Conservation (phyloP, 2,113 vertebrate genomes). For the Channa argus region DNA sequence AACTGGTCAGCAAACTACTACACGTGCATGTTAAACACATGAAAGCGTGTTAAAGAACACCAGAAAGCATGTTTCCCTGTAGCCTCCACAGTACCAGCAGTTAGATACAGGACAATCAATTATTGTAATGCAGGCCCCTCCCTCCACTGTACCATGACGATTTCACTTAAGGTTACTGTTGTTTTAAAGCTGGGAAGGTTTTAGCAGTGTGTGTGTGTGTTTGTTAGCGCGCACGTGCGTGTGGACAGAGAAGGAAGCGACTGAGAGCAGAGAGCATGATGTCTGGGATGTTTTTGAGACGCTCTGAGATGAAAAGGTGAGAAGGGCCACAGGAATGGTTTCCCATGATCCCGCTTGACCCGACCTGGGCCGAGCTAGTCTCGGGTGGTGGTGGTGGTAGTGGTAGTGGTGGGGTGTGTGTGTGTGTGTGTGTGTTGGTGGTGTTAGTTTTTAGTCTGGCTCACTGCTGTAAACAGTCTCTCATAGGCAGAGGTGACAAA, state of each 20-base stretch:
- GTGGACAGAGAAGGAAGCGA: constrained; percentile 29
- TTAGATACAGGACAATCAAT: no score
- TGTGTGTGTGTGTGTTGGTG: constrained; percentile 33
- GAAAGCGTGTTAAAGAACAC: no score
- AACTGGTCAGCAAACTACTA: no score
- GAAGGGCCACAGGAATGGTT: constrained; percentile 74
- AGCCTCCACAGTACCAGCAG: no score
- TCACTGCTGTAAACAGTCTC: constrained; percentile 47
- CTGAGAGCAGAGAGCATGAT: constrained; percentile 48
- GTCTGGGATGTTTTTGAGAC: constrained; percentile 80
- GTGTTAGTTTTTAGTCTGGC: constrained; percentile 23
- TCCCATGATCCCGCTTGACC: constrained; percentile 79
- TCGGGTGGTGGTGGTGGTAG: constrained; percentile 25
- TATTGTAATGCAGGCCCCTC: no score
- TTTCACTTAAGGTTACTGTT: neutral
- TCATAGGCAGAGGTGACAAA: constrained; percentile 29
- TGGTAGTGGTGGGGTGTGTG: constrained; percentile 19
- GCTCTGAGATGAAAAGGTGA: constrained; percentile 83
- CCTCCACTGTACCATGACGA: neutral
- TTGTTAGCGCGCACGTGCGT: constrained; percentile 18
- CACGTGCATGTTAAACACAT: no score
- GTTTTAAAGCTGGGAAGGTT: neutral
- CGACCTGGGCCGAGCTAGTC: constrained; percentile 44
- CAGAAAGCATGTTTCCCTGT: no score
- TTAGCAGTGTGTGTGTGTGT: constrained; percentile 10